Conservation (phyloP, 2,888 invertebrate genomes). For the Caenorhabditis virilis region DNA sequence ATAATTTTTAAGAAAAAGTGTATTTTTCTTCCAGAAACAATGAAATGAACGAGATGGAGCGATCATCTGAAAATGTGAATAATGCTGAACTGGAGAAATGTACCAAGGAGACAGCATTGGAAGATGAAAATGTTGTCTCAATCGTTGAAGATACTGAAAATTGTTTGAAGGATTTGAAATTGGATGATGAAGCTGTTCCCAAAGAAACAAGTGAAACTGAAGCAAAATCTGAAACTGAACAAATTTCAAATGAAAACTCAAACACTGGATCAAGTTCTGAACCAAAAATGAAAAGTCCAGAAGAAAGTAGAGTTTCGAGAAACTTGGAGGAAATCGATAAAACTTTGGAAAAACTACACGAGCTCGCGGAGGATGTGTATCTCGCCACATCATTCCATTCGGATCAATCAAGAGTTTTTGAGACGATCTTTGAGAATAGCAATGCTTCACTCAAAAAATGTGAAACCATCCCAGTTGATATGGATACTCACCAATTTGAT, state of each 20-base stretch:
- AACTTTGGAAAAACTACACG: constrained; percentile 22
- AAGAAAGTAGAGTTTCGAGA: constrained; percentile 12
- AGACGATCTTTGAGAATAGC: constrained; percentile 6
- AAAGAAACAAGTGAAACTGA: no score
- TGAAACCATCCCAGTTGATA: constrained; percentile 24
- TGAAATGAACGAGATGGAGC: constrained; percentile 39
- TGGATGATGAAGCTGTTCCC: no score
- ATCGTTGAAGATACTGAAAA: no score
- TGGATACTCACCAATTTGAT: constrained; percentile 15
- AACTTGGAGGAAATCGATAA: constrained; percentile 28
- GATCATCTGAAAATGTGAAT: constrained; percentile 14
- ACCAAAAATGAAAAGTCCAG: no score
- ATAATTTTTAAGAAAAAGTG: background rate
- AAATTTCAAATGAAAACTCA: no score
- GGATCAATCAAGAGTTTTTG: background rate
- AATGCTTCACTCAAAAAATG: constrained; percentile 17
- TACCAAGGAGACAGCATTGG: background rate
- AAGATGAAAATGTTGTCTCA: no score
- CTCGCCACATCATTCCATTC: constrained; percentile 8
- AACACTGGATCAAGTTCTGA: no score
- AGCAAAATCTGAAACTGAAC: no score
- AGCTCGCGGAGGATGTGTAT: constrained; percentile 21
- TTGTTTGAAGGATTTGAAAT: no score
- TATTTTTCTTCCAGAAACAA: background rate
- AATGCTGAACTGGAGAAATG: constrained; percentile 5